Conservation (phyloP, 1,140 invertebrate species). For the Euglossa dilemma region DNA sequence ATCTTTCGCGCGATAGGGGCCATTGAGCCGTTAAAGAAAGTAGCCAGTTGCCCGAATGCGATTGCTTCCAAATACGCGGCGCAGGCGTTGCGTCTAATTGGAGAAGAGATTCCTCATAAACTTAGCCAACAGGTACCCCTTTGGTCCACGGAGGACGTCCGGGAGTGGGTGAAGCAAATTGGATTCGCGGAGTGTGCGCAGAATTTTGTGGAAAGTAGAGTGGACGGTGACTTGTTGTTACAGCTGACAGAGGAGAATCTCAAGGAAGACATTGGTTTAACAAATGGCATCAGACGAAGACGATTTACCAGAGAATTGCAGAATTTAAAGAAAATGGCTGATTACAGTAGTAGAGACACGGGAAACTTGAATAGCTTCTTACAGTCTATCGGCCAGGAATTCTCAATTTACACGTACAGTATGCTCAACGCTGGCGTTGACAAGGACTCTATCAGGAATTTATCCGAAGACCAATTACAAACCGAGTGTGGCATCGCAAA, state of each 20-base stretch:
- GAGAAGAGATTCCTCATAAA: constrained; percentile 98
- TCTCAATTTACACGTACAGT: constrained; percentile 97
- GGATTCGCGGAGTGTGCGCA: constrained; percentile 93
- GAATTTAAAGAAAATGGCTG: constrained; percentile 97
- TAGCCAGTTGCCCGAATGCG: constrained; percentile 98
- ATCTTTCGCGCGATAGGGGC: constrained; percentile 97
- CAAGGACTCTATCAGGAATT: constrained; percentile 89
- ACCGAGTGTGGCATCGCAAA: constrained; percentile 96
- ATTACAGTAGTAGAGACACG: constrained; percentile 97
- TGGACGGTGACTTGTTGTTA: constrained; percentile 98
- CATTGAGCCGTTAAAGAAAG: constrained; percentile 96
- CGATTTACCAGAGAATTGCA: constrained; percentile 97
- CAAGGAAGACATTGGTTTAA: constrained; percentile 94
- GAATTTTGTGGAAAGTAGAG: constrained; percentile 94
- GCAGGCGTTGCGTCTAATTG: constrained; percentile 96
- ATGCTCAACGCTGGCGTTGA: constrained; percentile 98
- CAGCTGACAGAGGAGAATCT: constrained; percentile 97
- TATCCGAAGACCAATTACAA: constrained; percentile 95
- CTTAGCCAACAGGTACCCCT: constrained; percentile 98
- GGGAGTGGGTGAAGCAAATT: constrained; percentile 99
- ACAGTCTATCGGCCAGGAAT: constrained; percentile 93
- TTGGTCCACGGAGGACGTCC: constrained; percentile 98
- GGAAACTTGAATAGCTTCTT: constrained; percentile 96
- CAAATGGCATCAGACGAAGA: constrained; percentile 95
- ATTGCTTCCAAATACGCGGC: constrained; percentile 98